A percentile compares a stretch with the other conserved stretches of the same genome.
phyloP scores from a whole-genome alignment of 23 tunicate genomes.

The Botrylloides violaceus region DNA sequence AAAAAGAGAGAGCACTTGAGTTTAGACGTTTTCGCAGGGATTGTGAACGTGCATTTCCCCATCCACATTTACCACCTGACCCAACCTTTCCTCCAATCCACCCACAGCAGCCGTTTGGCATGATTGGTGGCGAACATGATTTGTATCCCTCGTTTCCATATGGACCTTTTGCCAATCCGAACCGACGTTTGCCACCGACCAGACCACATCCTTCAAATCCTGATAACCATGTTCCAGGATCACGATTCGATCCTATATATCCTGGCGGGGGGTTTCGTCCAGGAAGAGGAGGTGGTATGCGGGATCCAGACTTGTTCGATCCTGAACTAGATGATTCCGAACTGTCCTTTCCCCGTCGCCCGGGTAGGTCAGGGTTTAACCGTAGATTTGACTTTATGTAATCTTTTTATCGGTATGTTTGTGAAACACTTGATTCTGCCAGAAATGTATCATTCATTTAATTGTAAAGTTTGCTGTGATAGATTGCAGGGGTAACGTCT shows the following conservation, averaged over 20 bases:
- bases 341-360: constrained; percentile 2
- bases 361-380: background rate
- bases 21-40: constrained; percentile 14
- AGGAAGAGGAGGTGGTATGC: constrained; percentile 88
- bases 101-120: constrained; percentile 60
- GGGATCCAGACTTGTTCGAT: constrained; percentile 41
- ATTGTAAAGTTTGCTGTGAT: too few species aligned
- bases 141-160: constrained; percentile 78
- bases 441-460: too few species aligned
- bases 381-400: constrained; percentile 2
- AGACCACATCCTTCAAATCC: constrained; percentile 20
- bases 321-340: background rate
- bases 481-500: too few species aligned
- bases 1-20: constrained; percentile 44
- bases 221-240: constrained; percentile 85
- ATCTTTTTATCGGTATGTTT: too few species aligned
- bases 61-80: constrained; percentile 10
- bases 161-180: constrained; percentile 67
- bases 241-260: constrained; percentile 75
- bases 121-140: constrained; percentile 86
- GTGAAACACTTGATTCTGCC: too few species aligned
- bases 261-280: constrained; percentile 61
- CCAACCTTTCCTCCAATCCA: constrained; percentile 43
- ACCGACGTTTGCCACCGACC: constrained; percentile 24
- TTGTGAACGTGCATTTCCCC: constrained; percentile 7